Conservation (phyloP, 2,113 vertebrate genomes). For the Zosterops hypoxanthus region DNA sequence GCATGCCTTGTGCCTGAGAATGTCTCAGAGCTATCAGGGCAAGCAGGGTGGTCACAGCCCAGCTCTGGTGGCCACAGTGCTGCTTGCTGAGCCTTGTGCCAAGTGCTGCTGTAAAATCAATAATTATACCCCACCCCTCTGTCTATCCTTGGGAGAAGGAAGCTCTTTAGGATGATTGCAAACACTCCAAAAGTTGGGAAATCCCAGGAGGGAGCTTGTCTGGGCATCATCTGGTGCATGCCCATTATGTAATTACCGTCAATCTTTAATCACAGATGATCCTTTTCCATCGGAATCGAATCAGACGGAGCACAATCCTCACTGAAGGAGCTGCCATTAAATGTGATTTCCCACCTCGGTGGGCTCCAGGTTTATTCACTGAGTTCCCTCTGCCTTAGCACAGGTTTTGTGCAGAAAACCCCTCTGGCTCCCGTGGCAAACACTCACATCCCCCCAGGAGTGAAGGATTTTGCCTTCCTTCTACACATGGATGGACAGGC, state of each 20-base stretch:
- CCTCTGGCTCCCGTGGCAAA: not conserved
- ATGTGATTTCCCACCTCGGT: not conserved
- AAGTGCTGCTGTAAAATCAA: not conserved
- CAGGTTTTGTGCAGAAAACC: not conserved
- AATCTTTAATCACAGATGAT: constrained; percentile 29
- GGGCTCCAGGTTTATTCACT: not conserved
- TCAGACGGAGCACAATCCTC: not conserved
- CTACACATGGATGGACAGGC: not conserved
- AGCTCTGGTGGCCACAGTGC: accelerated
- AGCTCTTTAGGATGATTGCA: constrained; percentile 1
- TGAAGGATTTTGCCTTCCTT: not conserved
- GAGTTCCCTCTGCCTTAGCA: not conserved
- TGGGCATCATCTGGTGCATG: constrained; percentile 29
- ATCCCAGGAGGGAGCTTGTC: constrained; percentile 54
- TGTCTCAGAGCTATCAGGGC: not conserved
- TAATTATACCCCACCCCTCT: not conserved
- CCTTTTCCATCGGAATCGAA: not conserved
- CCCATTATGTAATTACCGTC: constrained; percentile 46
- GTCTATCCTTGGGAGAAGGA: not conserved
- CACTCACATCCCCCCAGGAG: not conserved
- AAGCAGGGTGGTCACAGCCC: not conserved
- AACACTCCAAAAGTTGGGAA: constrained; percentile 53
- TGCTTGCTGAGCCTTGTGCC: accelerated
- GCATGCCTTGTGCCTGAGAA: accelerated
- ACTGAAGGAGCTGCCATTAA: not conserved